Conservation (phyloP, 2,888 invertebrate species). For the Selenia dentaria region DNA sequence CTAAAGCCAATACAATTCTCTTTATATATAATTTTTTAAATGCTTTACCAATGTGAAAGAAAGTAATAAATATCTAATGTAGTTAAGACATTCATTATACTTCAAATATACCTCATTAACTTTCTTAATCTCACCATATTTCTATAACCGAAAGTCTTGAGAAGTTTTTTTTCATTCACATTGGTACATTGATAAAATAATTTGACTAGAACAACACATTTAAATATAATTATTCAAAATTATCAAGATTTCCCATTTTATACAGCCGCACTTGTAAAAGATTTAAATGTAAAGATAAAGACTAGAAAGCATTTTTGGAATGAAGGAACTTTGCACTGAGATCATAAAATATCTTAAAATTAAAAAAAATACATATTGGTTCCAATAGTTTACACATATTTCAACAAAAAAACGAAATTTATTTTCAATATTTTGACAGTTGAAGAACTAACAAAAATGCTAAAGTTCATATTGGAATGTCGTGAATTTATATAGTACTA, state of each 20-base stretch:
- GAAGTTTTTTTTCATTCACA: constrained; percentile 49
- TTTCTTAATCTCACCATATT: neutral
- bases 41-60: constrained; percentile 66
- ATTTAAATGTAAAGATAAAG: constrained; percentile 33
- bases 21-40: constrained; percentile 56
- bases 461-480: too few relatives aligned
- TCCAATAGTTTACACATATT: neutral
- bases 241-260: constrained; percentile 51
- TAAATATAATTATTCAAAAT: constrained; percentile 60
- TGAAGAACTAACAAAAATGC: neutral
- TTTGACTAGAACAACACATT: constrained; percentile 80
- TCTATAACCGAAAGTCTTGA: constrained; percentile 32
- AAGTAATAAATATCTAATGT: constrained; percentile 20
- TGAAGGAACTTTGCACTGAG: constrained; percentile 48
- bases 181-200: constrained; percentile 65
- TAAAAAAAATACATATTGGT: constrained; percentile 11
- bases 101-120: too few relatives aligned
- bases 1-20: constrained; percentile 80
- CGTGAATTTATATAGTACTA: neutral
- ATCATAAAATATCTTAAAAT: constrained; percentile 38
- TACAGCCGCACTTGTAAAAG: constrained; percentile 73
- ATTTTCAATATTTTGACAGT: too few relatives aligned
- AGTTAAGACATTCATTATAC: neutral
- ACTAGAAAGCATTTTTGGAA: constrained; percentile 48
- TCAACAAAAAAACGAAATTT: neutral